Conservation (phyloP, 2,888 invertebrate genomes). For the Acholoe squamosa region DNA sequence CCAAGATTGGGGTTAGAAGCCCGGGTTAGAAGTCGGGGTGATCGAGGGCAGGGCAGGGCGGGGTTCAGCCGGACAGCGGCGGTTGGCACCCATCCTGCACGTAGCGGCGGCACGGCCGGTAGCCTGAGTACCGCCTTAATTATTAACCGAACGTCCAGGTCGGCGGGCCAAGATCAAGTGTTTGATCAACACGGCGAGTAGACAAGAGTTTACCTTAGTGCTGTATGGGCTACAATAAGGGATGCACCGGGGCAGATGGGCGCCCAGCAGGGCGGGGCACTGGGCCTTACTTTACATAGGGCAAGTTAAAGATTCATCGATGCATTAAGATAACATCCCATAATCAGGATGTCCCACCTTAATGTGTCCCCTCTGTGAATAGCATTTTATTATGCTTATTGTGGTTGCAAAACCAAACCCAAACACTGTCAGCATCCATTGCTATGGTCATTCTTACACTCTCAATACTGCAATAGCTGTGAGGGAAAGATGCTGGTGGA, state of each 20-base stretch:
- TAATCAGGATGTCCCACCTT: not conserved
- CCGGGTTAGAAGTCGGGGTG: not conserved
- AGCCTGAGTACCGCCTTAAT: not conserved
- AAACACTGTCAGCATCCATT: too few species aligned
- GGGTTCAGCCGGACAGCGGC: conserved; percentile 13
- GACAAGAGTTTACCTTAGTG: not conserved
- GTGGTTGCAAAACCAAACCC: too few species aligned
- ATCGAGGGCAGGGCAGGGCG: not conserved
- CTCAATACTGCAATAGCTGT: too few species aligned
- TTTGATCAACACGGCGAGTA: conserved; percentile 42
- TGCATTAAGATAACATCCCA: not conserved
- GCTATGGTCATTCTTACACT: too few species aligned
- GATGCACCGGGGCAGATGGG: not conserved
- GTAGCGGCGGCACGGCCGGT: not conserved
- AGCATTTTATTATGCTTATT: too few species aligned
- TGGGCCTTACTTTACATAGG: not conserved
- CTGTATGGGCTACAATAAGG: not conserved
- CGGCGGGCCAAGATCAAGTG: conserved; percentile 50
- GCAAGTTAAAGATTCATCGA: conserved; percentile 18
- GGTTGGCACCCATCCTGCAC: not conserved
- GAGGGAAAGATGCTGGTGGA: too few species aligned
- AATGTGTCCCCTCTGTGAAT: too few species aligned
- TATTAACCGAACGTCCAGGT: not conserved
- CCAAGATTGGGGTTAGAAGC: not conserved
- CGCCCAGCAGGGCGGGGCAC: not conserved